Evolutionary conservation across 2,797 vertebrate genomes (phyloP), one percentile per base, ranked within the genome.

Genomic region (Cheirogaleus major): DNA sequence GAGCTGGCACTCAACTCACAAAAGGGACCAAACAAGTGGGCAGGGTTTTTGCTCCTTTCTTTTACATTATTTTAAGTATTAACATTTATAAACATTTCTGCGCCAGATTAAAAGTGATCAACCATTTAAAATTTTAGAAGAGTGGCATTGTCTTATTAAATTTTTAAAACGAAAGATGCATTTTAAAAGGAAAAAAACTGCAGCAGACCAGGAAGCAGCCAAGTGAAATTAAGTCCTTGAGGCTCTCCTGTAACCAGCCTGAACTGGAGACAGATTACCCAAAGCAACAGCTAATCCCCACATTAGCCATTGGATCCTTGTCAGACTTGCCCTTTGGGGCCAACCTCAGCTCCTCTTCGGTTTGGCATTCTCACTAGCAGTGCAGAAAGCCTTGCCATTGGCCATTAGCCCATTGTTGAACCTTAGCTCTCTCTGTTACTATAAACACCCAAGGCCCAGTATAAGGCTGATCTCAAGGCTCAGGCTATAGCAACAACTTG

Each of bases 71-170:
- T 95, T 90, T 78, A 81, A 79, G 27, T 78, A 83, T 93, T 88
- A 93, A 87, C 50, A 73, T 91, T 96, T 87, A 90, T 22, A 94
- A 95, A 82, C 79, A 93, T 72, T 93, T 92, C 57, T 95, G 45
- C 70, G 61, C 63, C 95, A 95, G 57, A 48, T 81, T 80, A 76
- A 80, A 95, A 95, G 80, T 72, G 76, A 97, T 73, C 76, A 87
- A 59, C 17, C 70, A 90, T 90, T 93, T 76, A 91, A 92, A 93
- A 93, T 48, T 91, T 90, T 76, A 76, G 38, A 72, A 97, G 95
- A 93, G 86, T 81, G 55, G 61, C 48, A 95, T 25, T 79, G 48
- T 69, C 67, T 97, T 61, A 82, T 93, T 87, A 86, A 82, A 91
- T 48, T 94, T 96, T 81, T 90, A 20, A 45, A 94, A 94, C 79